Evolutionary conservation across 1,140 invertebrate genomes (phyloP).

Genomic region (Drosophila gunungcola): DNA sequence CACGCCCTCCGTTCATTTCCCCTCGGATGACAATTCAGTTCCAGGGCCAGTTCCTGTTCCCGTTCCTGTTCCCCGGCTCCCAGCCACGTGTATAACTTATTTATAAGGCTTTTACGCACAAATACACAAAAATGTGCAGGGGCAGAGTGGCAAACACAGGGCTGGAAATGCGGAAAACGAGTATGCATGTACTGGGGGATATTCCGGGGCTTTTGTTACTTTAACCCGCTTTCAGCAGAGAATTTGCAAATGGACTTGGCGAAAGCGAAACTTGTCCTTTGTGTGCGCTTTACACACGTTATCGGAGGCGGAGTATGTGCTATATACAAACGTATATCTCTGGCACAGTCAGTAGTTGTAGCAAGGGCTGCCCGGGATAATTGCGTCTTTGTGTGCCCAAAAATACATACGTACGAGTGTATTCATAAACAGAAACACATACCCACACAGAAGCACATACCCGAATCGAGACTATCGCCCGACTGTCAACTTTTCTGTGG

Average conservation of each 20-base stretch:
- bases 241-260: conserved; percentile 78
- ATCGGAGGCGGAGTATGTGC: neutral
- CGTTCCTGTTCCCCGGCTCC: neutral
- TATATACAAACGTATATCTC: neutral
- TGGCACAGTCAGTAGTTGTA: conserved; percentile 13
- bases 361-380: conserved; percentile 55
- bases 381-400: conserved; percentile 55
- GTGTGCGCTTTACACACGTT: conserved; percentile 78
- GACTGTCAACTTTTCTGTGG: conserved; percentile 51
- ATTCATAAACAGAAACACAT: conserved; percentile 40
- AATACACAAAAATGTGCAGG: conserved; percentile 61
- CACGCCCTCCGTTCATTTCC: conserved; percentile 27
- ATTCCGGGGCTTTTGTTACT: conserved; percentile 50
- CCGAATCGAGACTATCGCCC: conserved; percentile 6
- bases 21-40: conserved; percentile 41
- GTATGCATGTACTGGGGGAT: conserved; percentile 9
- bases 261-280: conserved; percentile 74
- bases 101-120: conserved; percentile 82
- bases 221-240: conserved; percentile 75
- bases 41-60: conserved; percentile 27
- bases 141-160: conserved; percentile 26
- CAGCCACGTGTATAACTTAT: conserved; percentile 76
- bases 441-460: conserved; percentile 1
- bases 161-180: conserved; percentile 21
- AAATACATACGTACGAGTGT: conserved; percentile 34